Evolutionary conservation across 1,140 invertebrate genomes (phyloP), one percentile per base, ranked within the genome.

Genomic region (Drosophila kepulauana): DNA sequence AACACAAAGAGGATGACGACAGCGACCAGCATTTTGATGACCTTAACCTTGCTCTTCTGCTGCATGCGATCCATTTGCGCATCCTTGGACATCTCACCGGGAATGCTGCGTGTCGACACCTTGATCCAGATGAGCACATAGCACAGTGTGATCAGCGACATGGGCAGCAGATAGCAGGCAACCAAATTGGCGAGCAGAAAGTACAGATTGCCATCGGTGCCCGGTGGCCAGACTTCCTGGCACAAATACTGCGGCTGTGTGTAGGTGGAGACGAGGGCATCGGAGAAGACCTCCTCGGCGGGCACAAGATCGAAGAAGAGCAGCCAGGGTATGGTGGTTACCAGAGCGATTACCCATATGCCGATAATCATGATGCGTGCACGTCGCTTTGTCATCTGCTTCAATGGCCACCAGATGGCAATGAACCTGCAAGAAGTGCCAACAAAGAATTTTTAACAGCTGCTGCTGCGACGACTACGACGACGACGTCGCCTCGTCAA

Each of bases 1-100:
- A 98, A 93, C 0, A 98, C 97, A 93, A 99, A 99, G 0, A 99
- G 93, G 11, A 99, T 96, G 2, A 99, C 98, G 0, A 99, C 98
- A 0, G 97, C 97, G 0, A 99, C 95, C 64, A 99, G 93, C 98
- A 99, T 99, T 93, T 99, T 99, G 3, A 99, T 96, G 15, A 99
- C 98, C 92, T 98, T 98, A 15, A 97, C 96, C 93, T 98, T 98
- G 8, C 97, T 98, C 93, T 98, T 97, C 82, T 98, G 97, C 92
- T 97, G 97, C 95, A 97, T 96, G 43, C 96, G 94, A 91, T 98
- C 97, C 95, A 98, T 97, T 88, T 97, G 96, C 0, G 96, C 97
- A 92, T 98, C 97, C 91, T 98, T 97, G 1, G 97, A 96, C 33
- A 62, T 7, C 79, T 98, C 97, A 0, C 97, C 97, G 0, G 97